A percentile compares a stretch with the other conserved stretches of the same genome.
These are phyloP conservation scores for Celastrina argiolus DNA, from an alignment of 2,888 invertebrate species.

Conservation along the genomic window DNA sequence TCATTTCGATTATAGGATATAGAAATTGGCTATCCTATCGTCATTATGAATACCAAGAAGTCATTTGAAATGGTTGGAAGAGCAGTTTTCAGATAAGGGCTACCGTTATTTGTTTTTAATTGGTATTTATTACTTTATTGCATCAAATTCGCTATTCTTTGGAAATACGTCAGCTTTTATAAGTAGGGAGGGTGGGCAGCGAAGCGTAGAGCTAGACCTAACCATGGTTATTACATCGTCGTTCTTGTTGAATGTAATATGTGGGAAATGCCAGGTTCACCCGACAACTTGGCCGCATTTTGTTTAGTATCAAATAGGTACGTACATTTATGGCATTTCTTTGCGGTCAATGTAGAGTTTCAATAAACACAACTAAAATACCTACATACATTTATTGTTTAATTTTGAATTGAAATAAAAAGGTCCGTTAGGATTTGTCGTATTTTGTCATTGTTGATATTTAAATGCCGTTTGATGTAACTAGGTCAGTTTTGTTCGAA, in stretches of 20 bases:
- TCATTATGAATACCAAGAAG: not conserved
- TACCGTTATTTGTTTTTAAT: constrained; percentile 4
- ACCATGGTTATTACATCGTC: not conserved
- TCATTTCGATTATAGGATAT: too few species aligned
- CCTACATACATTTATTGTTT: not conserved
- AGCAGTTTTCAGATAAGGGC: not conserved
- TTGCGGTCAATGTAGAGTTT: not conserved
- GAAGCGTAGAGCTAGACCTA: not conserved
- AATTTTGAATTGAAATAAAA: not conserved
- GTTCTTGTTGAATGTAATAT: not conserved
- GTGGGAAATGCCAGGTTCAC: not conserved
- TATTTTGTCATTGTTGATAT: constrained; percentile 10
- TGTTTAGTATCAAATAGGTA: not conserved
- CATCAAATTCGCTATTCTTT: constrained; percentile 4
- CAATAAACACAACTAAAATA: not conserved
- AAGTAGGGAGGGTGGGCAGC: constrained; percentile 17
- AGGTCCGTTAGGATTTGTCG: not conserved
- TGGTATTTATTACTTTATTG: constrained; percentile 18
- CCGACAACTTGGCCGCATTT: not conserved
- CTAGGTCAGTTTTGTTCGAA: not conserved
- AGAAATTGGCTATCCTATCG: too few species aligned
- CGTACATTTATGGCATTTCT: not conserved
- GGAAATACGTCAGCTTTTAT: constrained; percentile 11
- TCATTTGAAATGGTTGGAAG: constrained; percentile 2
- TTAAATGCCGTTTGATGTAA: constrained; percentile 9